Evolutionary conservation across 2,888 invertebrate genomes (phyloP).

Genomic region (Trachelus iudaicus): DNA sequence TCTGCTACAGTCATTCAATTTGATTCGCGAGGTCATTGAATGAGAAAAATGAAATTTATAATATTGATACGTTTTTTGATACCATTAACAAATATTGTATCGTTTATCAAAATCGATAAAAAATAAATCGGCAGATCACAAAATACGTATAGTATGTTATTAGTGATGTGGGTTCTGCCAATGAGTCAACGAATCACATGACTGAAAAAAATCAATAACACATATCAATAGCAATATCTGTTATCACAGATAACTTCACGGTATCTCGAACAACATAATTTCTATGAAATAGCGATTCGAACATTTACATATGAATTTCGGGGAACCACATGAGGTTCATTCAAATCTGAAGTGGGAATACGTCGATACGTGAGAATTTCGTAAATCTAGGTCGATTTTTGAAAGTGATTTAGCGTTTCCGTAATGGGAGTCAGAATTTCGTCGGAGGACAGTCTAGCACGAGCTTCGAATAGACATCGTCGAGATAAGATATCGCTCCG

Average conservation of each 20-base stretch:
- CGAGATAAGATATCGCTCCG: not conserved
- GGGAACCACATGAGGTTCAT: not conserved
- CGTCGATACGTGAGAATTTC: not conserved
- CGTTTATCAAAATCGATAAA: not conserved
- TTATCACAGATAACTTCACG: not conserved
- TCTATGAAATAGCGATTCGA: not conserved
- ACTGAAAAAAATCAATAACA: not conserved
- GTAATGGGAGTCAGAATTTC: not conserved
- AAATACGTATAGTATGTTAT: no score
- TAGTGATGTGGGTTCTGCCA: no score
- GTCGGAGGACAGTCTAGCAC: not conserved
- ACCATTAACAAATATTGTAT: not conserved
- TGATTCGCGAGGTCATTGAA: not conserved
- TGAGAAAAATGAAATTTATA: not conserved
- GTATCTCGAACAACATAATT: not conserved
- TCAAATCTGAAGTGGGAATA: not conserved
- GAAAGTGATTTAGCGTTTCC: not conserved
- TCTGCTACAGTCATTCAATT: not conserved
- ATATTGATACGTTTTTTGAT: not conserved
- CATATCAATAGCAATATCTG: not conserved
- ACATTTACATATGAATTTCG: not conserved
- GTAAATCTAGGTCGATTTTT: not conserved
- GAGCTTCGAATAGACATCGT: not conserved
- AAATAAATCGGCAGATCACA: not conserved
- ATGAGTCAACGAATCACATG: no score